Evolutionary conservation across 2,888 invertebrate genomes (phyloP).

Genomic region (Erynnis tages): DNA sequence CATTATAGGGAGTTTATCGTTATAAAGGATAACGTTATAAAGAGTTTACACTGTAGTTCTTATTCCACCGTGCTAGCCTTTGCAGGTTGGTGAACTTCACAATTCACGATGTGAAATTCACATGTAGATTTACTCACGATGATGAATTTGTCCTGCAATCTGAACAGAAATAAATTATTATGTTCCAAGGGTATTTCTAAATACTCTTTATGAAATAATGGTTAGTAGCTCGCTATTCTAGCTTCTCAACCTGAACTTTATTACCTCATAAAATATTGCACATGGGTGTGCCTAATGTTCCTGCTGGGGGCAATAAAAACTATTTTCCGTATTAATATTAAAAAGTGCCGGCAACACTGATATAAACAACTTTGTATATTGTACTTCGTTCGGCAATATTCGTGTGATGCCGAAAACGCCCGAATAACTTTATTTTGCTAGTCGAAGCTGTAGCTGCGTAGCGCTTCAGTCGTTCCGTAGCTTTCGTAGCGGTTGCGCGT

Average conservation of each 20-base stretch:
- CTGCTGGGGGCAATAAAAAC: conserved; percentile 19
- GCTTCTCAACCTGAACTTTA: conserved; percentile 6
- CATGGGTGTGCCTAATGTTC: conserved; percentile 20
- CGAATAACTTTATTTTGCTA: conserved; percentile 53
- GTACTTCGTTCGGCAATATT: conserved; percentile 50
- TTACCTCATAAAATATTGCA: conserved; percentile 16
- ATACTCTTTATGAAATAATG: too few species aligned
- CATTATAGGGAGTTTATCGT: too few species aligned
- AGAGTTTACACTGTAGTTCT: too few species aligned
- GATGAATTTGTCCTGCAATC: too few species aligned
- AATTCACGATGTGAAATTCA: too few species aligned
- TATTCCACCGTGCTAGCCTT: too few species aligned
- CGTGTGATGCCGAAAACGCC: conserved; percentile 52
- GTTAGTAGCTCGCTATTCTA: too few species aligned
- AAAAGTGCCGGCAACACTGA: conserved; percentile 32
- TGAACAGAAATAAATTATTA: too few species aligned
- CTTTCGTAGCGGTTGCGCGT: conserved; percentile 47
- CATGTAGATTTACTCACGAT: too few species aligned
- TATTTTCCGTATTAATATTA: conserved; percentile 24
- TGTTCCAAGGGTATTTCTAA: too few species aligned
- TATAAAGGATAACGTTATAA: too few species aligned
- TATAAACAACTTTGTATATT: conserved; percentile 50
- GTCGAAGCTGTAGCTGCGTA: conserved; percentile 55
- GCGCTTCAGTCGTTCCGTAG: conserved; percentile 69
- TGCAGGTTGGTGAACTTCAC: too few species aligned